A percentile compares a stretch with the other conserved stretches of the same genome.
Evolutionary conservation across 2,113 vertebrate genomes (phyloP).

Genomic region (Aythya baeri): DNA sequence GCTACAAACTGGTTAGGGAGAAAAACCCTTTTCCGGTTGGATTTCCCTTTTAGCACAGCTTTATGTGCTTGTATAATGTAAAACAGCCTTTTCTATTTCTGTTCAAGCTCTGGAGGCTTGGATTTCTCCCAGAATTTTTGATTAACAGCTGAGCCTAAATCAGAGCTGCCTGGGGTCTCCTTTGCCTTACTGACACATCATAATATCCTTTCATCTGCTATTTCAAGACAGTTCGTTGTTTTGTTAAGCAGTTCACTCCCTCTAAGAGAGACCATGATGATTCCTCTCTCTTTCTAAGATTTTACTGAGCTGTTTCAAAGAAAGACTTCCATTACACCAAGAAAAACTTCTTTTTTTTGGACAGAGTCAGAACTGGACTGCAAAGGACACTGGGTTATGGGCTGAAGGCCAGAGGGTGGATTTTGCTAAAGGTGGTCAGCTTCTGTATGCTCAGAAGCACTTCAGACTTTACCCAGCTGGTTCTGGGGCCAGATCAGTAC

Average conservation of each 20-base stretch:
- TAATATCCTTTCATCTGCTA: conserved; percentile 41
- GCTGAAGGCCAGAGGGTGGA: neutral
- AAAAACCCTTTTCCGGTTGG: conserved; percentile 46
- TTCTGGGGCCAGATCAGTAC: neutral
- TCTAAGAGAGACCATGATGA: neutral
- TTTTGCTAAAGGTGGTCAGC: neutral
- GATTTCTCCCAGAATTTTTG: conserved; percentile 49
- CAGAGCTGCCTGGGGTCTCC: conserved; percentile 50
- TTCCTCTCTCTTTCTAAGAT: neutral
- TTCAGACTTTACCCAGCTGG: neutral
- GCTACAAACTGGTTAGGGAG: neutral
- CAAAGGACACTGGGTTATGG: neutral
- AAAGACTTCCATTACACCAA: neutral
- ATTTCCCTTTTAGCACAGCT: conserved; percentile 42
- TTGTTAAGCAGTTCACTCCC: neutral
- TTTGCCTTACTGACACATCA: conserved; percentile 21
- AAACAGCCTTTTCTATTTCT: conserved; percentile 56
- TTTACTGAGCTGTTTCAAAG: neutral
- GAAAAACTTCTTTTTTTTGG: neutral
- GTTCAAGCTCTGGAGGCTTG: conserved; percentile 46
- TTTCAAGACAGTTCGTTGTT: neutral
- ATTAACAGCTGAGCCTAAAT: conserved; percentile 60
- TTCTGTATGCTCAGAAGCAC: neutral
- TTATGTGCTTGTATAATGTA: conserved; percentile 41
- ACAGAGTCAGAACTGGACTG: neutral